Percentiles rank a stretch among this genome's conserved stretches.
These are phyloP conservation scores for Lasioglossum oenotherae DNA, from an alignment of 2,888 invertebrate genomes.

Conservation along the genomic window DNA sequence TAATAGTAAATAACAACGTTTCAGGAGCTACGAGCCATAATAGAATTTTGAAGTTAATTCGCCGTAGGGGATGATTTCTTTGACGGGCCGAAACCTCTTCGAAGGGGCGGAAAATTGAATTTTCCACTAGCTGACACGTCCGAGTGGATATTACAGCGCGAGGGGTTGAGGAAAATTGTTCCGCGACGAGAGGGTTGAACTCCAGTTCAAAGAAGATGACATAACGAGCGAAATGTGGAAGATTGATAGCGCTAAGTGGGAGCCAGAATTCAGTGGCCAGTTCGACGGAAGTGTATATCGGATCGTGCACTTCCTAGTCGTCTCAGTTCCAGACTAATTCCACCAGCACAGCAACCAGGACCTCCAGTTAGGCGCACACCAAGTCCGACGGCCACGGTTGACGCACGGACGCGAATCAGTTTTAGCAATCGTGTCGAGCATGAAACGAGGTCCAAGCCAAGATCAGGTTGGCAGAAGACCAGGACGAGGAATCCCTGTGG, in stretches of 20 bases:
- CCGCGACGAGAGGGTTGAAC: not conserved
- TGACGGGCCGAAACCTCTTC: not conserved
- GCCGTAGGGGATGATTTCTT: not conserved
- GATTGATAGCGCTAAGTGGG: constrained; percentile 43
- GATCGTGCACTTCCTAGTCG: constrained; percentile 49
- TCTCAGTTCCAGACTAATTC: constrained; percentile 58
- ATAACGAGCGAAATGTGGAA: constrained; percentile 27
- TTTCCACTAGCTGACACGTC: not conserved
- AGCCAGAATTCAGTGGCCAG: constrained; percentile 36
- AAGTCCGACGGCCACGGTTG: constrained; percentile 25
- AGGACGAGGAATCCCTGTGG: constrained; percentile 69
- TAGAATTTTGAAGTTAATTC: constrained; percentile 9
- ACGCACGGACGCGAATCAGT: constrained; percentile 57
- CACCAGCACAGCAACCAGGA: constrained; percentile 31
- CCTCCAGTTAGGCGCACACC: constrained; percentile 56
- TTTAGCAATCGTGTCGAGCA: constrained; percentile 57
- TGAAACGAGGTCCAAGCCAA: constrained; percentile 53
- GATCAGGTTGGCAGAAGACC: constrained; percentile 72
- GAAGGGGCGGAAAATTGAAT: constrained; percentile 30
- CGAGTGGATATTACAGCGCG: too few relatives aligned
- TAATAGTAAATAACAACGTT: not conserved
- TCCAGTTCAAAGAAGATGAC: constrained; percentile 27
- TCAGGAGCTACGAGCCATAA: not conserved
- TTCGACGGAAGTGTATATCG: constrained; percentile 53
- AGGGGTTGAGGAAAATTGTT: not conserved